Evolutionary conservation across 2,888 invertebrate species (phyloP), one percentile per base, ranked within the genome.

Genomic region (Junonia oenone): DNA sequence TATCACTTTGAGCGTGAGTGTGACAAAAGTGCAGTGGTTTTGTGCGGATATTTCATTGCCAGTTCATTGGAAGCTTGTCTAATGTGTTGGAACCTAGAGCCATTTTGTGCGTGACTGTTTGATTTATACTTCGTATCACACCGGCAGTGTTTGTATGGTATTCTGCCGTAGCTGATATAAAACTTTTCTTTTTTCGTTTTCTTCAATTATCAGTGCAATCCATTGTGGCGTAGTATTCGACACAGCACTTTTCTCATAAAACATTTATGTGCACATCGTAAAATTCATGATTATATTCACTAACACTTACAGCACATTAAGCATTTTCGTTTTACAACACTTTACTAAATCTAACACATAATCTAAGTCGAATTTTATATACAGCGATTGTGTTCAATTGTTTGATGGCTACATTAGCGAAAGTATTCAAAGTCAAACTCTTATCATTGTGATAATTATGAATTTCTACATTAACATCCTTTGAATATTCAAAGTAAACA

Each of bases 371-470:
- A 67, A 55, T 61, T 71, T 69, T 58, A 55, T 59, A 45, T 63
- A 63, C 63, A 80, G 77, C 77, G 70, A 66, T 76, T 68, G 79
- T 80, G 75, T 79, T 59, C 61, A 52, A 29, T 68, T 66, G 63
- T 62, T 58, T 57, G 50, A 68, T 79, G 76, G 70, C 81, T 83
- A 79, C 66, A 67, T 71, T 79, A 79, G 79, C 78, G 69, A 78
- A 75, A 76, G 71, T 79, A 79, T 73, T 88, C 90, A 90, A 90
- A 90, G 90, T 90, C 90, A 90, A 90, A 90, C 90, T 90, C 90
- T 89, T 86, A 75, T 81, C 76, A 68, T 76, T 80, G 78, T 83
- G 81, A 85, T 85, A 85, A 67, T 75, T 63, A 84, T 85, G 83
- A 77, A 58, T 72, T 75, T 72, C 83, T 83, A 86, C 79, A 63